Evolutionary conservation across 2,888 invertebrate genomes (phyloP).

Genomic region (Sipunculus nudus): DNA sequence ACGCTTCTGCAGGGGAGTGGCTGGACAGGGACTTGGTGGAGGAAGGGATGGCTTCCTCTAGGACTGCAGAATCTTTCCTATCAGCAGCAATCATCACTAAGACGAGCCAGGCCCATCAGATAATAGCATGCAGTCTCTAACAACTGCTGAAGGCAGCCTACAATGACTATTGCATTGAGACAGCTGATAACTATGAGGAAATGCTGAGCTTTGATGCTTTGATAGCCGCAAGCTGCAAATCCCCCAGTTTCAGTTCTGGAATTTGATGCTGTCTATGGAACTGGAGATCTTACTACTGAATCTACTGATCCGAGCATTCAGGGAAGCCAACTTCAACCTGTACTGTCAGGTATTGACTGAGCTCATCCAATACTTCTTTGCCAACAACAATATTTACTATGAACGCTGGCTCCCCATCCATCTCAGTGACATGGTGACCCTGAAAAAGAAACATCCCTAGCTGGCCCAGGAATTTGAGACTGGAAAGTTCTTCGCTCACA

Average conservation of each 20-base stretch:
- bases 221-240: background rate
- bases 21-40: conserved; percentile 34
- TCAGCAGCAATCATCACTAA: conserved; percentile 32
- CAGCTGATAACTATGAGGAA: background rate
- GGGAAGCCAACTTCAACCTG: conserved; percentile 29
- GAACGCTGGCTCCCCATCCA: conserved; percentile 44
- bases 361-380: conserved; percentile 39
- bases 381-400: conserved; percentile 40
- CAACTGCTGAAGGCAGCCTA: conserved; percentile 30
- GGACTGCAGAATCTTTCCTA: conserved; percentile 43
- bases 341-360: conserved; percentile 26
- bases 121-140: conserved; percentile 35
- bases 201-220: conserved; percentile 9
- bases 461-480: conserved; percentile 34
- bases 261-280: conserved; percentile 15
- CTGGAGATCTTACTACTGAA: conserved; percentile 16
- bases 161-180: conserved; percentile 4
- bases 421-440: conserved; percentile 37
- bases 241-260: conserved; percentile 35
- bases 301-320: conserved; percentile 21
- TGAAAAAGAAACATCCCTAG: conserved; percentile 33
- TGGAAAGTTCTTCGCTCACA: conserved; percentile 40
- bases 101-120: conserved; percentile 37
- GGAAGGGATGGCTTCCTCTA: conserved; percentile 39
- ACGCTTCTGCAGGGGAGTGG: conserved; percentile 44